Evolutionary conservation across 2,888 invertebrate species (phyloP).

Genomic region (Diabrotica balteata): DNA sequence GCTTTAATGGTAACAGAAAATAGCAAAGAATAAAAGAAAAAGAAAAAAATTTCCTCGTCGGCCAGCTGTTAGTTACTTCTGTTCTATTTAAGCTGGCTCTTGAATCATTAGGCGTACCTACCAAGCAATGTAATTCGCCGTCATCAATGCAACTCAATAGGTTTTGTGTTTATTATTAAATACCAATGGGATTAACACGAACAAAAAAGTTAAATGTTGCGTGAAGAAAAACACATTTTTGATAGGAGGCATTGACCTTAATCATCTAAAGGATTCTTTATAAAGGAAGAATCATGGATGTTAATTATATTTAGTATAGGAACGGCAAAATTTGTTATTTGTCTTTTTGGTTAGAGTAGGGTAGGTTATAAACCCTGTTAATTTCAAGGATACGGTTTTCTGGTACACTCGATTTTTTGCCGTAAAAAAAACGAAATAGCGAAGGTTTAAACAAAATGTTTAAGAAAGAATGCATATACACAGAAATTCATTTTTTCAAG

Average conservation of each 20-base stretch:
- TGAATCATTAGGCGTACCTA: constrained; percentile 16
- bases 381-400: too few relatives aligned
- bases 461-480: too few relatives aligned
- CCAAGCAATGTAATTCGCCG: neutral
- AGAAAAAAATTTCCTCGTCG: constrained; percentile 26
- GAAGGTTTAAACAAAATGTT: too few relatives aligned
- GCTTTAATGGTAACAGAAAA: constrained; percentile 25
- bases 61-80: constrained; percentile 38
- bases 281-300: too few relatives aligned
- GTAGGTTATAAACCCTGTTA: too few relatives aligned
- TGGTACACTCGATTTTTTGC: too few relatives aligned
- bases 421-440: too few relatives aligned
- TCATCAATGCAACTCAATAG: constrained; percentile 17
- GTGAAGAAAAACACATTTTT: constrained; percentile 12
- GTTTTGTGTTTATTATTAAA: constrained; percentile 13
- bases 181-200: constrained; percentile 8
- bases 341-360: too few relatives aligned
- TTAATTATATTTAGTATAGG: too few relatives aligned
- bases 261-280: neutral
- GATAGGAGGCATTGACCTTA: constrained; percentile 18
- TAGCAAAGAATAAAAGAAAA: constrained; percentile 16
- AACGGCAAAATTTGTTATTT: too few relatives aligned
- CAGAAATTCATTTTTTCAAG: too few relatives aligned
- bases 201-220: constrained; percentile 12
- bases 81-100: constrained; percentile 39